A percentile compares a stretch with the other conserved stretches of the same genome.
These are phyloP conservation scores for Limulus polyphemus DNA, from an alignment of 2,888 invertebrate genomes.

Conservation along the genomic window DNA sequence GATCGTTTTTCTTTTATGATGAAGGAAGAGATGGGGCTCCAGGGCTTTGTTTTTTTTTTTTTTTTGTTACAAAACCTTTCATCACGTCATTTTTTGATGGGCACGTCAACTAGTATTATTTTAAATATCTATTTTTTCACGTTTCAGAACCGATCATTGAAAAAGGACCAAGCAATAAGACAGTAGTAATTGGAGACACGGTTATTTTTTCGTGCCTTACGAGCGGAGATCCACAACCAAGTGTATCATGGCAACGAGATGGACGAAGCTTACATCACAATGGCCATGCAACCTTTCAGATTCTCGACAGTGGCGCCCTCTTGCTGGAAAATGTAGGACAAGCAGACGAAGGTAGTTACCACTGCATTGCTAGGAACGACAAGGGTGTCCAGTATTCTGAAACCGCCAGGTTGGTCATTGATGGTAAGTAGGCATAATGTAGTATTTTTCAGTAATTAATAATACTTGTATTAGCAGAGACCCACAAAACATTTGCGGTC, in stretches of 20 bases:
- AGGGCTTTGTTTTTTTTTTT: no score
- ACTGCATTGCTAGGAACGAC: conserved; percentile 23
- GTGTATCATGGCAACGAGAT: conserved; percentile 23
- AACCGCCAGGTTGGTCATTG: conserved; percentile 22
- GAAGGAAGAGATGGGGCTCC: no score
- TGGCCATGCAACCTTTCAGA: conserved; percentile 17
- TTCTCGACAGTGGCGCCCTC: conserved; percentile 22
- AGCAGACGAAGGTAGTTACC: conserved; percentile 24
- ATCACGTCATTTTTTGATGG: no score
- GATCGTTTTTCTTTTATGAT: no score
- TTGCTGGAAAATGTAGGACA: conserved; percentile 22
- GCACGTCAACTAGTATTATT: no score
- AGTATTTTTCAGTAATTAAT: no score
- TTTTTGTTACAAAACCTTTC: no score
- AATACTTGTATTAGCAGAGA: no score
- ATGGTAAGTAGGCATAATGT: conserved; percentile 15
- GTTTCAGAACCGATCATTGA: conserved; percentile 21
- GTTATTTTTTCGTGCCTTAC: conserved; percentile 22
- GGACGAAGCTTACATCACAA: conserved; percentile 16
- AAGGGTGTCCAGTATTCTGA: conserved; percentile 19
- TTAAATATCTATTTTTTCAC: no score
- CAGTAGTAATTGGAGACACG: conserved; percentile 23
- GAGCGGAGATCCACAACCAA: conserved; percentile 16
- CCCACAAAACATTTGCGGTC: no score
- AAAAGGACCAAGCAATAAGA: conserved; percentile 20